Evolutionary conservation across 53 echinoderm and acorn worm genomes (phyloP).

Genomic region (Echinometra lucunter): DNA sequence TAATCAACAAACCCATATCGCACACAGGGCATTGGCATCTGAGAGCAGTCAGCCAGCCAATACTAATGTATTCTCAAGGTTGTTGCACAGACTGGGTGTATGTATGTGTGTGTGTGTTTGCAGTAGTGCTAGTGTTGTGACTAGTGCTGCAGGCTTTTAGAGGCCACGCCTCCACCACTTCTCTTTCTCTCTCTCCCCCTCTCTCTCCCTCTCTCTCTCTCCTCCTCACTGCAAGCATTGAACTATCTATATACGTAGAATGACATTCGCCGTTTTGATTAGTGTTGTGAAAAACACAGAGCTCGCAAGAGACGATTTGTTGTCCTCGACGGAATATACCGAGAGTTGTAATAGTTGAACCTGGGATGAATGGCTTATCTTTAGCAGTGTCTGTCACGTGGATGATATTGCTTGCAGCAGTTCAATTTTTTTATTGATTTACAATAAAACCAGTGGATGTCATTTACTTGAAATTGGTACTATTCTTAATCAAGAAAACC

Average conservation of each 20-base stretch:
- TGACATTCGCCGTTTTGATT: constrained; percentile 46
- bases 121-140: background rate
- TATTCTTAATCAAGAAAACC: background rate
- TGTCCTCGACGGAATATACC: constrained; percentile 30
- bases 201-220: constrained; percentile 29
- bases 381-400: background rate
- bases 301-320: constrained; percentile 7
- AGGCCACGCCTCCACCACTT: constrained; percentile 52
- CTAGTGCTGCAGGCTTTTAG: background rate
- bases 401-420: background rate
- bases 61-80: constrained; percentile 62
- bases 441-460: background rate
- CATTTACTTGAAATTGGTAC: background rate
- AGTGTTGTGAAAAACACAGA: constrained; percentile 33
- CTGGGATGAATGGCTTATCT: background rate
- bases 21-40: constrained; percentile 73
- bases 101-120: constrained; percentile 19
- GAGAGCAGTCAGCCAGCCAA: constrained; percentile 57
- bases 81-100: constrained; percentile 21
- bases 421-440: background rate
- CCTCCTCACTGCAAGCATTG: background rate
- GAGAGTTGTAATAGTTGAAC: constrained; percentile 34
- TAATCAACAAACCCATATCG: constrained; percentile 56
- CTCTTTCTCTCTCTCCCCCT: constrained; percentile 22
- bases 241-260: constrained; percentile 63